A percentile compares a stretch with the other conserved stretches of the same genome.
phyloP scores from a whole-genome alignment of 2,113 vertebrate genomes.

The Campylorhamphus procurvoides region DNA sequence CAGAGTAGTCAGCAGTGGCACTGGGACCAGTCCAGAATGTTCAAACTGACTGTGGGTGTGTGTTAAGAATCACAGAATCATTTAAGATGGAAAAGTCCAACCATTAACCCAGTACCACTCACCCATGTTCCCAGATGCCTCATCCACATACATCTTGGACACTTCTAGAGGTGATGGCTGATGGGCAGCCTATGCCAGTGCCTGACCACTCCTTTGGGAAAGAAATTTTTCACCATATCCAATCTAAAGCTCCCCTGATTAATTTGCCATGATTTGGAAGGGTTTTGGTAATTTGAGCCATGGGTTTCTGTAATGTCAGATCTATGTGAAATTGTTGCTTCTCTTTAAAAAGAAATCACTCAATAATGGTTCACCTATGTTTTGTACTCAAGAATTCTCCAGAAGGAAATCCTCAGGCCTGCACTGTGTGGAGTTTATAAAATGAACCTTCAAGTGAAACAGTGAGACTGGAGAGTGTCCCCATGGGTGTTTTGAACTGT shows the following conservation, averaged over 20 bases:
- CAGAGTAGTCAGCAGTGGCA: neutral
- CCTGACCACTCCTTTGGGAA: neutral
- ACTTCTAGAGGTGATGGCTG: neutral
- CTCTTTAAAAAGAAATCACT: neutral
- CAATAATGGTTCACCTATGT: neutral
- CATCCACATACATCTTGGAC: fast-evolving
- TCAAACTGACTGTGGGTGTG: neutral
- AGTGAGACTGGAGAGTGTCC: neutral
- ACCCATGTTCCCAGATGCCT: neutral
- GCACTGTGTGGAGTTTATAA: neutral
- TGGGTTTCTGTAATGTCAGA: neutral
- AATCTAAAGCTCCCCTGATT: neutral
- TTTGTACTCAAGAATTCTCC: neutral
- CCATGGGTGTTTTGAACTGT: neutral
- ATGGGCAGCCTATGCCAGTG: neutral
- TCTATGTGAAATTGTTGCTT: neutral
- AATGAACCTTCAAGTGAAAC: neutral
- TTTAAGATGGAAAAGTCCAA: neutral
- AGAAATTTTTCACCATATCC: neutral
- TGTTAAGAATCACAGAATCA: neutral
- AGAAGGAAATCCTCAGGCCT: neutral
- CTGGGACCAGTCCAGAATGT: neutral
- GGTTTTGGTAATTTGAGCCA: neutral
- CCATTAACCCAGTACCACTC: neutral
- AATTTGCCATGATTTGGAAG: neutral